These are phyloP conservation scores for Brenthis ino DNA, from an alignment of 2,888 invertebrate genomes.

Conservation along the genomic window DNA sequence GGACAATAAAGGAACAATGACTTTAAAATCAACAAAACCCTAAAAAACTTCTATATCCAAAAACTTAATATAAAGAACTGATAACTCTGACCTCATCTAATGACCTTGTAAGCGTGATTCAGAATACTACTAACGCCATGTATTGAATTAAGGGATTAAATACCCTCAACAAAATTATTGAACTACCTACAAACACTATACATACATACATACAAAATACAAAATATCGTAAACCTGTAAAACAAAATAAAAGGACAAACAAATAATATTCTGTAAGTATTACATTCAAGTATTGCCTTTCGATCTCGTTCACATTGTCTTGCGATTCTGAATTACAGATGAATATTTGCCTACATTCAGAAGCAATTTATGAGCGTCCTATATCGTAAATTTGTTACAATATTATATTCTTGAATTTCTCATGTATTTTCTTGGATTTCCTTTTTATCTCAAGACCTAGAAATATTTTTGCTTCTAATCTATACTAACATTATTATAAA, in stretches of 20 bases:
- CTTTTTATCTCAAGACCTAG: background rate
- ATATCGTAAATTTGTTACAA: slow-evolving; percentile 11
- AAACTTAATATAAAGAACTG: no score
- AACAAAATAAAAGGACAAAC: background rate
- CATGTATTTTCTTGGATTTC: background rate
- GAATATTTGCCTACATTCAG: slow-evolving; percentile 12
- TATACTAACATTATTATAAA: no score
- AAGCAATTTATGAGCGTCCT: slow-evolving; percentile 13
- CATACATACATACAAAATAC: no score
- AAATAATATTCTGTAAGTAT: background rate
- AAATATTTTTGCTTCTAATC: background rate
- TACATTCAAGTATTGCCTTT: background rate
- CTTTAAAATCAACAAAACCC: no score
- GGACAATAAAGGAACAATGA: no score
- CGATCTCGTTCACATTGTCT: slow-evolving; percentile 1
- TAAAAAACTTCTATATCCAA: no score
- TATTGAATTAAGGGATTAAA: no score
- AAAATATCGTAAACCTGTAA: background rate
- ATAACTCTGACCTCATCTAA: no score
- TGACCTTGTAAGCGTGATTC: no score
- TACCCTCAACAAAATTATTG: no score
- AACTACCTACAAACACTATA: no score
- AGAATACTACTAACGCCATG: no score
- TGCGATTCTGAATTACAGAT: background rate
- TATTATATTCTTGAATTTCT: slow-evolving; percentile 9